Evolutionary conservation across 1,140 invertebrate species (phyloP), one percentile per base, ranked within the genome.

Genomic region (Nixonia krombeini): DNA sequence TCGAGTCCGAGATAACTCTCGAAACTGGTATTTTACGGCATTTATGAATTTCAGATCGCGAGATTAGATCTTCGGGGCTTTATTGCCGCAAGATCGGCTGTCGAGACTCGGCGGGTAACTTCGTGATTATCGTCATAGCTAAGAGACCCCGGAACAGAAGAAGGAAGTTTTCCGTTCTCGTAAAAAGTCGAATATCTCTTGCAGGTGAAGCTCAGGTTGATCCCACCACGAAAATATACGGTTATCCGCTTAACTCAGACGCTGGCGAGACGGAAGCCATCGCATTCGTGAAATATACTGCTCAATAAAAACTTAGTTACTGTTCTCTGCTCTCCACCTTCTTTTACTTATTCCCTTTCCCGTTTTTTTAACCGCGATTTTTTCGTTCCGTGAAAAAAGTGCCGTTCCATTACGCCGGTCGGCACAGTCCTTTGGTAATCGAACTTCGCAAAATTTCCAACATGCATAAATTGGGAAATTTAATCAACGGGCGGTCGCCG

Each of bases 251-350:
- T 74, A 80, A 76, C 70, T 84, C 75, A 78, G 79, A 81, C 79
- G 57, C 70, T 67, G 72, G 47, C 74, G 79, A 83, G 76, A 84
- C 82, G 78, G 76, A 79, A 84, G 73, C 77, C 76, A 79, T 83
- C 73, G 76, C 64, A 61, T 57, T 49, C 73, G 42, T 61, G 72
- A 81, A 81, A 82, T 81, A 82, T 79, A 84, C 74, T 72, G 52
- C 67, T 72, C 77, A 80, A 84, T 84, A 85, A 85, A 84, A 83
- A 81, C 75, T 79, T 80, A 79, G 80, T 82, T 83, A 83, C 77
- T 68, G 75, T 64, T 63, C 52, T 69, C 56, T 49, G 35, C 58
- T 53, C 70, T 51, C 44, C 53, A 47, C 47, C 55, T 57, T 53
- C 46, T 35, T 63, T 72, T 44, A 49, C 44, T 38, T 46, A 66